Evolutionary conservation across 2,113 vertebrate species (phyloP).

Genomic region (Corythornis cristatus): DNA sequence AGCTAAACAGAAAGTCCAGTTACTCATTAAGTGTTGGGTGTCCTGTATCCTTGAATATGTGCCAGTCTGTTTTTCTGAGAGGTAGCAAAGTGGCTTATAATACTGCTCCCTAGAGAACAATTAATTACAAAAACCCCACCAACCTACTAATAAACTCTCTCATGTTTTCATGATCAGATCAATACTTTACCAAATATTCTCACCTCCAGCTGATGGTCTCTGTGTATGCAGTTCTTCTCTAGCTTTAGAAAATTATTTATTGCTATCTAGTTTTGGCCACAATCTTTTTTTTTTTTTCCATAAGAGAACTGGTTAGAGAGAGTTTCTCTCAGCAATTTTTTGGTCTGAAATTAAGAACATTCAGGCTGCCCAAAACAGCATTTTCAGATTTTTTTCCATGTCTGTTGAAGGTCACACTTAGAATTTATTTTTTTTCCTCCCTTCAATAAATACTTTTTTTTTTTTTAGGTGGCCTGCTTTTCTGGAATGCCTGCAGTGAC

Average conservation of each 20-base stretch:
- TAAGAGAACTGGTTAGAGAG: slow-evolving; percentile 34
- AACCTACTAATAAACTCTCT: background rate
- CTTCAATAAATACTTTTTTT: slow-evolving; percentile 28
- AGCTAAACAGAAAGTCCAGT: background rate
- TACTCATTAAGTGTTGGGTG: background rate
- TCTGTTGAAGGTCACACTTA: slow-evolving; percentile 39
- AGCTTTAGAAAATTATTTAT: slow-evolving; percentile 45
- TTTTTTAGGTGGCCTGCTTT: slow-evolving; percentile 37
- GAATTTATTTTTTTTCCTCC: slow-evolving; percentile 17
- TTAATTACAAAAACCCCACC: background rate
- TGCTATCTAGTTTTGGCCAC: slow-evolving; percentile 27
- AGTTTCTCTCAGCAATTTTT: slow-evolving; percentile 32
- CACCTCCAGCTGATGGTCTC: background rate
- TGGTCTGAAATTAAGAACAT: slow-evolving; percentile 23
- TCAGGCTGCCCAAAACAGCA: background rate
- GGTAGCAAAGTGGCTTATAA: background rate
- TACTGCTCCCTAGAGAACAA: background rate
- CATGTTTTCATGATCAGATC: background rate
- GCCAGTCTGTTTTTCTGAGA: background rate
- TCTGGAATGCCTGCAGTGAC: slow-evolving; percentile 37
- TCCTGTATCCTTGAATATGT: background rate
- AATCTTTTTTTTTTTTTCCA: background rate
- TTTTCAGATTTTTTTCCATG: background rate
- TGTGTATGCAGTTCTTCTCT: background rate
- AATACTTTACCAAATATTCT: background rate